A percentile compares a stretch with the other conserved stretches of the same genome.
phyloP scores from a whole-genome alignment of 2,797 vertebrate genomes.

The Glyptemys insculpta region DNA sequence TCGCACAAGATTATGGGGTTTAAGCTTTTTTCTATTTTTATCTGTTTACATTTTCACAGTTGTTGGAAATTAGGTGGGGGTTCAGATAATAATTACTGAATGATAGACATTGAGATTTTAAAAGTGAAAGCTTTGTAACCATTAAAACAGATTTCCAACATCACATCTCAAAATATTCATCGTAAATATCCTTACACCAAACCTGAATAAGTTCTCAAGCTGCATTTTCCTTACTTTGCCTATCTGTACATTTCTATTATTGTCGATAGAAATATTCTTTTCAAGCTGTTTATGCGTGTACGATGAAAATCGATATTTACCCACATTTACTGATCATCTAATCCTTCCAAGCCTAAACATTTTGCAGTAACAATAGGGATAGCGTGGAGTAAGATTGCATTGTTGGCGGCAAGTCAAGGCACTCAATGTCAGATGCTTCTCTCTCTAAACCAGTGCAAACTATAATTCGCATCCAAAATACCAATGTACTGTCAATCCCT shows the following conservation, averaged over 20 bases:
- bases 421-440: neutral
- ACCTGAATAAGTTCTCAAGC: too few species aligned
- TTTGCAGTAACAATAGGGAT: neutral
- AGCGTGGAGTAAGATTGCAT: neutral
- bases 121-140: too few species aligned
- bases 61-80: neutral
- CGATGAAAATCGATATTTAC: neutral
- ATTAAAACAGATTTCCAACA: too few species aligned
- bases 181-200: too few species aligned
- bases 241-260: too few species aligned
- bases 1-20: neutral
- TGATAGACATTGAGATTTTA: neutral
- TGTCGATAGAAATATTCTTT: too few species aligned
- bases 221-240: too few species aligned
- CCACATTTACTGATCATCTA: neutral
- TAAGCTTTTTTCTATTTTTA: neutral
- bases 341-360: neutral
- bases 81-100: neutral
- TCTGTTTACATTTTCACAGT: neutral
- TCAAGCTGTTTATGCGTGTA: too few species aligned
- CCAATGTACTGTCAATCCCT: neutral
- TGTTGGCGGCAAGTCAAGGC: neutral
- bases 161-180: too few species aligned
- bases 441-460: neutral
- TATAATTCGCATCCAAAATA: accelerated